These are phyloP conservation scores for Aphrocallistes beatrix DNA, from an alignment of 37 sponge, comb jelly and placozoan species.

Conservation along the genomic window DNA sequence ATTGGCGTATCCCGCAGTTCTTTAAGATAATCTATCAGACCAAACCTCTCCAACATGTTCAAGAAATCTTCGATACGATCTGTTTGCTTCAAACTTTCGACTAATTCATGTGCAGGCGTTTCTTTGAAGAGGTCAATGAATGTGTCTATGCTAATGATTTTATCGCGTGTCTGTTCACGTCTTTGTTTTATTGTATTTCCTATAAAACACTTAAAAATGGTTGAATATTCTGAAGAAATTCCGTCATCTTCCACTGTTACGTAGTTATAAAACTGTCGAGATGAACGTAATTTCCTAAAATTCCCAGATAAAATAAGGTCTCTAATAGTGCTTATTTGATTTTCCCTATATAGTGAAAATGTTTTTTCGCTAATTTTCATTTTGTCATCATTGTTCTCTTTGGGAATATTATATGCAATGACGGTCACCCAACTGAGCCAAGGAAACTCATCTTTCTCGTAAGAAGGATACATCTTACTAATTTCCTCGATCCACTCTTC, in stretches of 20 bases:
- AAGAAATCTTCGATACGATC: background rate
- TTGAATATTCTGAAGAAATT: background rate
- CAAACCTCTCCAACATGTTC: background rate
- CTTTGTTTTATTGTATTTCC: background rate
- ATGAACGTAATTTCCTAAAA: background rate
- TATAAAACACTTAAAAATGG: background rate
- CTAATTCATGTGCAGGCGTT: background rate
- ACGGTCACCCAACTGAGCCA: background rate
- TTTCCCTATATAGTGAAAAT: background rate
- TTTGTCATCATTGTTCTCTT: background rate
- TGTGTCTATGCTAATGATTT: background rate
- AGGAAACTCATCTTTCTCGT: background rate
- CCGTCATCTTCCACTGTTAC: background rate
- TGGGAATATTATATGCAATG: background rate
- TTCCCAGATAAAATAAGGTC: background rate
- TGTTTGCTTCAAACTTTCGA: background rate
- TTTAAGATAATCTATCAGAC: background rate
- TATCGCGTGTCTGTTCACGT: background rate
- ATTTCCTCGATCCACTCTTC: background rate
- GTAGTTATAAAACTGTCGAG: background rate
- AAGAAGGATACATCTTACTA: background rate
- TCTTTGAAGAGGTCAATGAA: background rate
- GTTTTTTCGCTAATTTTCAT: background rate
- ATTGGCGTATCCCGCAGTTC: background rate
- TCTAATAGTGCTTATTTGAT: background rate